Evolutionary conservation across 2,888 invertebrate genomes (phyloP).

Genomic region (Drosophila mimica): DNA sequence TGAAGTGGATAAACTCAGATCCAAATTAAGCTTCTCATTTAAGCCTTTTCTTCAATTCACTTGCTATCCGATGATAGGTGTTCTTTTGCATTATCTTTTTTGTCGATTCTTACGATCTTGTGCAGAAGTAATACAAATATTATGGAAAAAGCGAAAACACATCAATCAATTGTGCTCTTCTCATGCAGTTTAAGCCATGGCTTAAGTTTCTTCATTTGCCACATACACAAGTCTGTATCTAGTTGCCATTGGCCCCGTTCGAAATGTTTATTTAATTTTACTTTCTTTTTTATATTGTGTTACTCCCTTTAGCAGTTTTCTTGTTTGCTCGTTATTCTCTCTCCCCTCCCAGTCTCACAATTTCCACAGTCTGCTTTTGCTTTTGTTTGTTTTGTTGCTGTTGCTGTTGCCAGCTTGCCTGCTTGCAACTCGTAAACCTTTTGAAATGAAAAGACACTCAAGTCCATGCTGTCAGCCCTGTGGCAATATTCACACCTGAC

Average conservation of each 20-base stretch:
- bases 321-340: conserved; percentile 12
- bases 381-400: neutral
- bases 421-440: conserved; percentile 23
- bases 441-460: conserved; percentile 47
- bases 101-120: neutral
- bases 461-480: conserved; percentile 48
- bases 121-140: neutral
- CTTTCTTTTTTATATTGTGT: conserved; percentile 33
- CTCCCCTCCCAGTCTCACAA: conserved; percentile 5
- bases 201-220: neutral
- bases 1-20: neutral
- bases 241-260: conserved; percentile 14
- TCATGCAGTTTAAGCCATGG: neutral
- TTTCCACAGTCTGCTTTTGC: neutral
- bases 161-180: neutral
- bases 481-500: conserved; percentile 47
- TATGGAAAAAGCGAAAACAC: neutral
- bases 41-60: neutral
- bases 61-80: neutral
- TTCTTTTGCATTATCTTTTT: neutral
- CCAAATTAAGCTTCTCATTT: neutral
- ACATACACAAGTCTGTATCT: neutral
- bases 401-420: neutral
- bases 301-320: conserved; percentile 11
- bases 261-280: conserved; percentile 25